Base-by-base conservation (phyloP, 2,888 invertebrate species). In the Ganaspis brasiliensis region DNA sequence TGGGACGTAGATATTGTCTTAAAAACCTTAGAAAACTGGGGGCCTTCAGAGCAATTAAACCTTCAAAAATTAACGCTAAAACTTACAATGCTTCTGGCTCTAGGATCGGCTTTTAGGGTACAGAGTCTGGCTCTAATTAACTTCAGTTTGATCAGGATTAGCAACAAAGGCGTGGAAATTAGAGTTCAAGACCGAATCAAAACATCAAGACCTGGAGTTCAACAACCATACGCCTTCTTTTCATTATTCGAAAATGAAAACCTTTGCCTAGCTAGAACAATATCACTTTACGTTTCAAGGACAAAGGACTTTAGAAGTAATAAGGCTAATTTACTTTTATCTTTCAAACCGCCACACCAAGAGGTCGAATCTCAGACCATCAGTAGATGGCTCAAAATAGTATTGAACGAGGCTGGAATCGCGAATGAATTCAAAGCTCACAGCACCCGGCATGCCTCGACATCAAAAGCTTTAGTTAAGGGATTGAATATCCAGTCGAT, bases 401-500 rank as follows among this genome's bases (percentile, higher is more conserved):
- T 49, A 0, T 57, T 82, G 59, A 14, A 3, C 0, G 19, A 19
- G 21, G 57, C 74, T 16, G 79, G 78, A 0, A 35, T 80, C 21
- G 70, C 26, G 10, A 31, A 57, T 0, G 21, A 72, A 6, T 81
- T 77, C 31, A 40, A 74, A 5, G 81, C 77, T 0, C 75, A 79
- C 35, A 79, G 76, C 31, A 83, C 79, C 12, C 63, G 81, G 10
- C 82, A 82, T 61, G 80, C 82, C n/a, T 74, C 79, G 9, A 80
- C 81, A 0, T 82, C 80, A 9, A 75, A 76, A 5, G 82, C 80
- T 1, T 24, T 26, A 5, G 24, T 59, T 14, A 79, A 59, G 24
- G 80, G 80, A 5, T 56, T 83, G 1, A 77, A 52, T 31, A n/a
- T 81, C 2, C 70, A 78, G 6, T 40, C 61, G 5, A 81, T 82